These are phyloP conservation scores for Idaea dimidiata DNA, from an alignment of 2,888 invertebrate species.

Conservation along the genomic window DNA sequence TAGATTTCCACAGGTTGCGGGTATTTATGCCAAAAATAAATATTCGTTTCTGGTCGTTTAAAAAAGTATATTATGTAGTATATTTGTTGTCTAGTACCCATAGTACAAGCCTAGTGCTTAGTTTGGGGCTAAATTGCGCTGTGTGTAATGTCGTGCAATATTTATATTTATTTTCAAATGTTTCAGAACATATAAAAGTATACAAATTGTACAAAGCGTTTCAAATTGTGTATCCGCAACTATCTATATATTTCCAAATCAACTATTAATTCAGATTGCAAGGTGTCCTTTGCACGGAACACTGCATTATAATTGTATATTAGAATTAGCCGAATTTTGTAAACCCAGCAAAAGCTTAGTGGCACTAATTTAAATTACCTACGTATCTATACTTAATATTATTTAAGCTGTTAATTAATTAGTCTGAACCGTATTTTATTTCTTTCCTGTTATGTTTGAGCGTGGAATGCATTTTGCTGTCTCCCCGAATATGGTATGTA, in stretches of 20 bases:
- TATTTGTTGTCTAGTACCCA: too few species aligned
- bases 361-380: background rate
- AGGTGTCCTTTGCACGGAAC: background rate
- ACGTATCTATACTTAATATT: background rate
- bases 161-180: too few species aligned
- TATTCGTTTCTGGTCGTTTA: too few species aligned
- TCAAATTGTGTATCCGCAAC: background rate
- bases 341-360: background rate
- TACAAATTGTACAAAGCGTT: background rate
- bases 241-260: background rate
- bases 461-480: constrained; percentile 48
- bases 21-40: too few species aligned
- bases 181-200: too few species aligned
- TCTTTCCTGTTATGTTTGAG: constrained; percentile 54
- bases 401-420: background rate
- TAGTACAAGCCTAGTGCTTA: too few species aligned
- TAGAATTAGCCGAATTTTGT: background rate
- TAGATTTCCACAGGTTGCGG: too few species aligned
- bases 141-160: too few species aligned
- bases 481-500: constrained; percentile 55
- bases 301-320: background rate
- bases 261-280: background rate
- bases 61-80: too few species aligned
- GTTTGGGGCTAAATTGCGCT: too few species aligned
- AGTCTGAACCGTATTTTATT: constrained; percentile 39